Base-by-base conservation (phyloP, 1,140 invertebrate genomes). In the Colletes gigas region DNA sequence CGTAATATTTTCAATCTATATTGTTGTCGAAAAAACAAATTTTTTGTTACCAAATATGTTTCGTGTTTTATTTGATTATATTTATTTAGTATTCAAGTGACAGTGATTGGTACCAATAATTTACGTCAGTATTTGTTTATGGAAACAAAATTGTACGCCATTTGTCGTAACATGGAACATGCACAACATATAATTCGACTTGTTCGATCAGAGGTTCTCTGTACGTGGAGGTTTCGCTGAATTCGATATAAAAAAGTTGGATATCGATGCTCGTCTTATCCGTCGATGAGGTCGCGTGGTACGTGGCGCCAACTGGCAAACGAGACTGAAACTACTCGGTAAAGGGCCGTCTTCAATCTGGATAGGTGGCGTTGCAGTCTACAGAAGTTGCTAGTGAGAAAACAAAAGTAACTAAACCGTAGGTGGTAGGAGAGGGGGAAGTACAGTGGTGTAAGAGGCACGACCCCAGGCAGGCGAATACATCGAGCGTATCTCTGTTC, bases 381-480 rank as follows among this genome's bases (percentile, higher is more conserved):
- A 4, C 17, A 30, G 44, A 47, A 47, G 44, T 17, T 6, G 15
- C 65, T 85, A 59, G 84, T 50, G 62, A 39, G 6, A 55, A 79
- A 86, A 67, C 21, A 10, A 85, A 86, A 63, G 17, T 75, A 67
- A 4, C 80, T 82, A 75, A 70, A 8, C 15, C 1, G 21, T 17
- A 47, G 54, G 55, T 9, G 1, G 4, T 0, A 6, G 55, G 5
- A 30, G 52, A 44, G 30, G 47, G 44, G 65, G 47, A 44, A 17
- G 47, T 41, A 50, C 1, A 60, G 55, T 21, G 19, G 70, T 68
- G 78, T 73, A 60, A 68, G 71, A 80, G 47, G 55, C 78, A 72
- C 68, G 82, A 84, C 55, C 82, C 70, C 70, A 70, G 77, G 60
- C 76, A 60, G 55, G 59, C 65, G 21, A 55, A 62, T 52, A 63